These are phyloP conservation scores for Cavia porcellus DNA, from an alignment of 2,113 vertebrate genomes.

Conservation along the genomic window DNA sequence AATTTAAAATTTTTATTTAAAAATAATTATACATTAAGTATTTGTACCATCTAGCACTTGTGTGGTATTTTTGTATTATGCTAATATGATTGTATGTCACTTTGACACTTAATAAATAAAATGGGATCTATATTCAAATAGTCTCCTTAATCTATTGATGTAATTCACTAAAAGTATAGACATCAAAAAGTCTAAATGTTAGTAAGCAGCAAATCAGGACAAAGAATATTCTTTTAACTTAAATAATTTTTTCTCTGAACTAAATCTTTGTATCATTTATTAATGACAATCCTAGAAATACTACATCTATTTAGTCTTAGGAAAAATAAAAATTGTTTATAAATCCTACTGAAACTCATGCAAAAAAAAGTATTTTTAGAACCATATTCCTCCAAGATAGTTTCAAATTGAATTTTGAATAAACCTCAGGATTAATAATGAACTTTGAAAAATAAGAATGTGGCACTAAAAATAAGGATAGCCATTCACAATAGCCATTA, in stretches of 20 bases:
- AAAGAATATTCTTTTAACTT: neutral
- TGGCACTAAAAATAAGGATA: neutral
- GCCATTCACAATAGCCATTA: neutral
- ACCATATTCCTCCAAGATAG: neutral
- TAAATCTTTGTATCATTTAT: neutral
- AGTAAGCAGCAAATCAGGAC: neutral
- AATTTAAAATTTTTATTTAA: neutral
- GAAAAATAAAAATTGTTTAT: neutral
- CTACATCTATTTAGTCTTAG: neutral
- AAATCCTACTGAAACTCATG: neutral
- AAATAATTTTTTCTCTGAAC: neutral
- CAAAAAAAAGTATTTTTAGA: neutral
- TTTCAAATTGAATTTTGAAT: conserved; percentile 19
- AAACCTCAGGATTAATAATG: neutral
- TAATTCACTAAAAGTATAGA: neutral
- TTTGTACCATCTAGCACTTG: neutral
- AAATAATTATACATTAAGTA: neutral
- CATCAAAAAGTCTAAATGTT: neutral
- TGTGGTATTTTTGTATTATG: neutral
- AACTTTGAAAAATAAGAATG: conserved; percentile 17
- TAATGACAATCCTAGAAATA: neutral
- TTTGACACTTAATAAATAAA: neutral
- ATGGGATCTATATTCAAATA: neutral
- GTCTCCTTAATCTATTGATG: neutral
- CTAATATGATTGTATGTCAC: neutral